Conservation (phyloP, 2,888 invertebrate genomes). For the Drosophila affinis region DNA sequence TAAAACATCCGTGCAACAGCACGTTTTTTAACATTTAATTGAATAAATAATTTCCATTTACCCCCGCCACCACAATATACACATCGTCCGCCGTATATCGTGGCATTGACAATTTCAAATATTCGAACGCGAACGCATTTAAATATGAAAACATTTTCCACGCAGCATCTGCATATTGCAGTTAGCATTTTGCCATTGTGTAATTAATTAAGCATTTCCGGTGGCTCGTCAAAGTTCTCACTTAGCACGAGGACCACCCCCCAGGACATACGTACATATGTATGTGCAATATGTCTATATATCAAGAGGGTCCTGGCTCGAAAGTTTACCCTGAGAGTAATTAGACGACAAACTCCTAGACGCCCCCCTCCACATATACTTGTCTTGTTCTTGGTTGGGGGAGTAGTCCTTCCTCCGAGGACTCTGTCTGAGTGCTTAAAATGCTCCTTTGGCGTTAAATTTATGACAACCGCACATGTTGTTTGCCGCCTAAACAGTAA, state of each 20-base stretch:
- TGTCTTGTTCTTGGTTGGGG: neutral
- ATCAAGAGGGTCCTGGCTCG: slow-evolving; percentile 24
- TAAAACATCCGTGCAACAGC: slow-evolving; percentile 41
- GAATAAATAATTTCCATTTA: slow-evolving; percentile 68
- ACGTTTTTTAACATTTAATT: slow-evolving; percentile 76
- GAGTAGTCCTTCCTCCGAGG: slow-evolving; percentile 3
- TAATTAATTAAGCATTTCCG: slow-evolving; percentile 40
- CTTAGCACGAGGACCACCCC: neutral
- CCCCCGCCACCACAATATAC: neutral
- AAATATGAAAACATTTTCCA: slow-evolving; percentile 54
- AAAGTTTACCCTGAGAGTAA: slow-evolving; percentile 67
- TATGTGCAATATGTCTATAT: slow-evolving; percentile 9
- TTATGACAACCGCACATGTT: slow-evolving; percentile 78
- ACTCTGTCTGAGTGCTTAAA: slow-evolving; percentile 62
- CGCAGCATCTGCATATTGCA: slow-evolving; percentile 34
- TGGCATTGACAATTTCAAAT: slow-evolving; percentile 40
- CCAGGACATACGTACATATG: slow-evolving; percentile 8
- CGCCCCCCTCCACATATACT: neutral
- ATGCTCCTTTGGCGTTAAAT: slow-evolving; percentile 76
- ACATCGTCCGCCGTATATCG: neutral
- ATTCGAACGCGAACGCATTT: slow-evolving; percentile 46
- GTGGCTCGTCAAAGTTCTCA: slow-evolving; percentile 43
- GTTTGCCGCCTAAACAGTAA: slow-evolving; percentile 53
- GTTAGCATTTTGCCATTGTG: slow-evolving; percentile 24
- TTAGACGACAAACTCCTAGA: slow-evolving; percentile 69